Evolutionary conservation across 23 tunicate genomes (phyloP), one percentile per base, ranked within the genome.

Genomic region (Clavelina lepadiformis): DNA sequence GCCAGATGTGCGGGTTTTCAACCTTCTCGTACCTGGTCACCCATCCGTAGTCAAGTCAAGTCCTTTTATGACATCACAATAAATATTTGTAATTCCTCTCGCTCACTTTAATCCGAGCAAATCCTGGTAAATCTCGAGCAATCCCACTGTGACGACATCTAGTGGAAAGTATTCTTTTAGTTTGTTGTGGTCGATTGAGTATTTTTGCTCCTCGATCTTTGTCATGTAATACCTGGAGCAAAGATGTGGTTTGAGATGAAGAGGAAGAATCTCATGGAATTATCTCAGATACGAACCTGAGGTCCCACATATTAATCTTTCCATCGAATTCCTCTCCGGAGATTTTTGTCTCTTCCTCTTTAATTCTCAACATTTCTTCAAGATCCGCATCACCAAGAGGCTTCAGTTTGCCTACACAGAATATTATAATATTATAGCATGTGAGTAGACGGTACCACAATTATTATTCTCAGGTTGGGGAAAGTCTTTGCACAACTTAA

Each of bases 241-340:
- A 41, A 11, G 15, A 41, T 11, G 49, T 41, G 11, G 49, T 15
- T 15, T 11, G 15, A 41, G 49, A 41, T 11, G 15, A 41, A 41
- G 11, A 11, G 49, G 15, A 11, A 41, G 49, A 41, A 41, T 11
- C 15, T 41, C 49, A 41, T 11, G 15, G 49, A 11, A 11, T 44
- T 44, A 44, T 11, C 11, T 11, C 11, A 13, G 15, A 44, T 29
- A n/a, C 57, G 27, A 33, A 88, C 96, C 82, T 79, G 15, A 79
- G 46, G 61, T 88, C 96, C 96, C 96, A 88, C 96, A 88, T 88
- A 46, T 79, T 88, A 32, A 88, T 68, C 60, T 67, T 74, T 13
- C 82, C 86, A 68, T 88, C 88, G 68, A 88, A 88, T 37, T 73
- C 68, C 31, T 70, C 82, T 18, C 78, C 78, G 24, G 23, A 28